Evolutionary conservation across 2,888 invertebrate species (phyloP), one percentile per base, ranked within the genome.

Genomic region (Camponotus fellah): DNA sequence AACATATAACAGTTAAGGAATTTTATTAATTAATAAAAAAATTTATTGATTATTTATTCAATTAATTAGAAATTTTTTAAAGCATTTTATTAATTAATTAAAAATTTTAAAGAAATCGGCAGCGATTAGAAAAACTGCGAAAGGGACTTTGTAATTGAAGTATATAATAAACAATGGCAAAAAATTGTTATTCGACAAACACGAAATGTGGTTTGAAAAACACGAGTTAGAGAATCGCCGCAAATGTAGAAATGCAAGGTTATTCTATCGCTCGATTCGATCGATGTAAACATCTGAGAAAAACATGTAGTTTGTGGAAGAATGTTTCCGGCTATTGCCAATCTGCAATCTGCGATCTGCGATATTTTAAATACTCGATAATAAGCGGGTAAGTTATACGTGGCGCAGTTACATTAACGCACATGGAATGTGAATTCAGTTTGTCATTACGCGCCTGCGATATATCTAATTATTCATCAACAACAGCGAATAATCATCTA

Each of bases 241-340:
- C 43, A 21, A 12, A 40, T 65, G 32, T 58, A 82, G 37, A 86
- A 60, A 46, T 26, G 21, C 81, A 81, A 81, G 81, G 71, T 46
- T 58, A 34, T 17, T 71, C 17, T 71, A 6, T 34, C 32, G 34
- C 34, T 34, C 58, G 9, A 60, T 58, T 32, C 43, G 71, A 17
- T 46, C 72, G 71, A 71, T 79, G 46, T 46, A 80, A 79, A 79
- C 60, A 71, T 71, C 79, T 71, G 79, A 79, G 71, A 79, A 71
- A 80, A 71, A 62, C 58, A 80, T 21, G 60, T n/a, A 46, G 21
- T 26, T 21, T 21, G 32, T 37, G 17, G 43, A 60, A 72, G 72
- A 68, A 46, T 34, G 40, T 72, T 80, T 79, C 79, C 72, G 79
- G 60, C 72, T 58, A 58, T 60, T 71, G 71, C 58, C 72, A 37